Evolutionary conservation across 2,888 invertebrate genomes (phyloP).

Genomic region (Ceramica pisi): DNA sequence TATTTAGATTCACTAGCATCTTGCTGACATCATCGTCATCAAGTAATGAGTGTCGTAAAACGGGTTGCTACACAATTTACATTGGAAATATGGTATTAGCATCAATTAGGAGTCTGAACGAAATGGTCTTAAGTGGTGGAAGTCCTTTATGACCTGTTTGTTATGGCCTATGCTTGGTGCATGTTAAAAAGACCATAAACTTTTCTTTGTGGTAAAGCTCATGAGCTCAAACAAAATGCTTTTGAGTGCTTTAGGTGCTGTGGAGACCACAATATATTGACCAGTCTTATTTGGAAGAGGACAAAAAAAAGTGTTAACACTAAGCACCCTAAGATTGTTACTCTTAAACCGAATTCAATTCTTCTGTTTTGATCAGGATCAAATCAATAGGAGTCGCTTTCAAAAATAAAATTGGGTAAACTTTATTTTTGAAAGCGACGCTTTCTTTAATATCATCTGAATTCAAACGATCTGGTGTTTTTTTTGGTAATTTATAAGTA

Average conservation of each 20-base stretch:
- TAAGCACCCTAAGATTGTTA: not conserved
- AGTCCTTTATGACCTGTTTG: slow-evolving; percentile 33
- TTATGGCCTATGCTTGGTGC: slow-evolving; percentile 25
- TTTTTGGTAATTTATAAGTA: not conserved
- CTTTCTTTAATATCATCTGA: not conserved
- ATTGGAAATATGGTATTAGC: slow-evolving; percentile 45
- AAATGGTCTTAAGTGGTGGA: slow-evolving; percentile 32
- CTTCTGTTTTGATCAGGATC: not conserved
- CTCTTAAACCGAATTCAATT: not conserved
- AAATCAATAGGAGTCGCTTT: not conserved
- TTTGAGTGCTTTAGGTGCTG: not conserved
- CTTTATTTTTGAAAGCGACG: not conserved
- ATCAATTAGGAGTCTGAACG: slow-evolving; percentile 44
- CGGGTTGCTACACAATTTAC: slow-evolving; percentile 33
- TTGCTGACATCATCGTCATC: slow-evolving; percentile 37
- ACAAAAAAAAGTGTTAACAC: not conserved
- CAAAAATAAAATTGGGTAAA: too few relatives aligned
- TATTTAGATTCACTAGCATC: slow-evolving; percentile 37
- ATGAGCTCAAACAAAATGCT: not conserved
- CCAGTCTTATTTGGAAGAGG: not conserved
- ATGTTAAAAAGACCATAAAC: slow-evolving; percentile 9
- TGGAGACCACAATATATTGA: not conserved
- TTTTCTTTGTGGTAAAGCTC: not conserved
- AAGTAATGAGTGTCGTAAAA: slow-evolving; percentile 46
- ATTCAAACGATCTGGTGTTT: not conserved